A percentile compares a stretch with the other conserved stretches of the same genome.
Evolutionary conservation across 2,113 vertebrate genomes (phyloP).

Genomic region (Pseudorectes ferrugineus): DNA sequence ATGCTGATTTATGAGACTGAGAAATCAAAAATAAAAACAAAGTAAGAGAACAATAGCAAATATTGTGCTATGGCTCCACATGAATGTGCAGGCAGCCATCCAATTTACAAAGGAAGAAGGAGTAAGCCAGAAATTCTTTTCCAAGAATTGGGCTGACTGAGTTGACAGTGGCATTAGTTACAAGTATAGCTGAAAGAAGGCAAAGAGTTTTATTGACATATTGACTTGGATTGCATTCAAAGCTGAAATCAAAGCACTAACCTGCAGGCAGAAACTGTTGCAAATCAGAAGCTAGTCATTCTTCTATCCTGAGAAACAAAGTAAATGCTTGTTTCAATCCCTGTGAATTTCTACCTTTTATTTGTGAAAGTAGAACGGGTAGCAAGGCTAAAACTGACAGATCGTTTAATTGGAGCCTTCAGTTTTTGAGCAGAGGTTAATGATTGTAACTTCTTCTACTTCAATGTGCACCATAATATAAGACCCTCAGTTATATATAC

Average conservation of each 20-base stretch:
- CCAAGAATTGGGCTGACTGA: neutral
- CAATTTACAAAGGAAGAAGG: neutral
- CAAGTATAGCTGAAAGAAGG: neutral
- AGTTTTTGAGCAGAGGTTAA: neutral
- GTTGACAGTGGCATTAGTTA: neutral
- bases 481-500: neutral
- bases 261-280: neutral
- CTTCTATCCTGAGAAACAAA: neutral
- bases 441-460: neutral
- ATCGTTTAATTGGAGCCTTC: neutral
- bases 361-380: neutral
- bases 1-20: neutral
- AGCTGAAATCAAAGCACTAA: neutral
- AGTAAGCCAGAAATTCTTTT: neutral
- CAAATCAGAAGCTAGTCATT: neutral
- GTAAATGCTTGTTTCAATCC: neutral
- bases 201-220: neutral
- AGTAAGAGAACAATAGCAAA: neutral
- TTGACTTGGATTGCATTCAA: neutral
- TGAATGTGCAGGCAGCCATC: neutral
- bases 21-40: constrained; percentile 25
- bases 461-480: neutral
- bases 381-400: neutral
- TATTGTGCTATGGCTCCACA: neutral
- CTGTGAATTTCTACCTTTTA: neutral